These are phyloP conservation scores for Macrosiphum euphorbiae DNA, from an alignment of 2,888 invertebrate genomes.

Conservation along the genomic window DNA sequence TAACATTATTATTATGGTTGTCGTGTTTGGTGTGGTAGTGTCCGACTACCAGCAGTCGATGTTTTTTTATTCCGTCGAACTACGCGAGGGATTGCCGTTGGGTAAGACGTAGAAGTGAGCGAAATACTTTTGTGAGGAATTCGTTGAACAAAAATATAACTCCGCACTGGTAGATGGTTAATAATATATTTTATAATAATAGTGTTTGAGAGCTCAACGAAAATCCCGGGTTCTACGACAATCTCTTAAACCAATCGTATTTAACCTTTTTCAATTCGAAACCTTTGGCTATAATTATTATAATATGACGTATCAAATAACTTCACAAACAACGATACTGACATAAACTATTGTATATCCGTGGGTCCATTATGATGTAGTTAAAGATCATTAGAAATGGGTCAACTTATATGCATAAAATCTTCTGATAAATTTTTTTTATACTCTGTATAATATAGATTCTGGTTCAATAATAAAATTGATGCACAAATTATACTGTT, in stretches of 20 bases:
- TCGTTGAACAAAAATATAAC: background rate
- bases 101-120: background rate
- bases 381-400: background rate
- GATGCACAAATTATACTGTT: background rate
- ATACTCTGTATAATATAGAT: too few species aligned
- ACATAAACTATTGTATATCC: background rate
- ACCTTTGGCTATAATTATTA: background rate
- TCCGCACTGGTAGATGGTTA: background rate
- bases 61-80: background rate
- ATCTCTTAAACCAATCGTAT: background rate
- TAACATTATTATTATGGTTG: background rate
- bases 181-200: background rate
- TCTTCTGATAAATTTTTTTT: background rate
- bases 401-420: background rate
- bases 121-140: background rate
- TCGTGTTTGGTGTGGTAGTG: background rate
- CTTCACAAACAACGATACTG: background rate
- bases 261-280: background rate
- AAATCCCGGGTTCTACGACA: background rate
- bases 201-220: background rate
- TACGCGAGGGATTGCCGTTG: background rate
- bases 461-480: background rate
- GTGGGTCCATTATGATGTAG: background rate
- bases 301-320: background rate
- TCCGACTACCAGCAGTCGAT: background rate